Conservation (phyloP, 2,888 invertebrate species). For the Amiota mariae region DNA sequence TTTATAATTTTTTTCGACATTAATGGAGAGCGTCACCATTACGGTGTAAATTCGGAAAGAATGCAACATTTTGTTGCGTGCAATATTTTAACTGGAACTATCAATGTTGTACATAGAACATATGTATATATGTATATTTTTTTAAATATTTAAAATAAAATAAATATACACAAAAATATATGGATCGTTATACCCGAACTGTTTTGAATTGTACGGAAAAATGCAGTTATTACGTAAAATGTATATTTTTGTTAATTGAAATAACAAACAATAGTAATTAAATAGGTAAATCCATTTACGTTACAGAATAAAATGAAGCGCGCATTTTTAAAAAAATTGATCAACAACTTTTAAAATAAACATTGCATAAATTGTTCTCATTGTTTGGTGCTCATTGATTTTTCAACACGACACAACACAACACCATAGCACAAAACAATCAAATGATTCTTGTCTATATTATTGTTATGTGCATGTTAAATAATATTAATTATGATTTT, state of each 20-base stretch:
- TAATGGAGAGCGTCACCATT: constrained; percentile 11
- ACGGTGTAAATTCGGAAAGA: not conserved
- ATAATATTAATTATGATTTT: no score
- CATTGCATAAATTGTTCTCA: no score
- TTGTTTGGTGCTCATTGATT: constrained; percentile 6
- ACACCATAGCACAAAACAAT: no score
- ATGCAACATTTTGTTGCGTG: not conserved
- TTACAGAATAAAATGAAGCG: not conserved
- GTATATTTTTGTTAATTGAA: constrained; percentile 10
- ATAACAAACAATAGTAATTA: not conserved
- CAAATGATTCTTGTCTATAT: not conserved
- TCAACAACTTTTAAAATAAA: no score
- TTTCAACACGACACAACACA: no score
- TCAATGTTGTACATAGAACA: not conserved
- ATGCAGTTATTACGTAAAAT: constrained; percentile 21
- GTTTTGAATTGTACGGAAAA: constrained; percentile 6
- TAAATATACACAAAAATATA: constrained; percentile 9
- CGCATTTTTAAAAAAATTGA: constrained; percentile 5
- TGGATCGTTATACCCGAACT: constrained; percentile 1
- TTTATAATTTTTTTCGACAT: constrained; percentile 12
- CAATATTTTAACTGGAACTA: not conserved
- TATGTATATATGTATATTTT: constrained; percentile 12
- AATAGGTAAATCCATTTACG: not conserved
- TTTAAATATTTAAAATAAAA: constrained; percentile 22
- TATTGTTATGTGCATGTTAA: not conserved